Evolutionary conservation across 2,888 invertebrate species (phyloP), one percentile per base, ranked within the genome.

Genomic region (Amphimallon solstitiale): DNA sequence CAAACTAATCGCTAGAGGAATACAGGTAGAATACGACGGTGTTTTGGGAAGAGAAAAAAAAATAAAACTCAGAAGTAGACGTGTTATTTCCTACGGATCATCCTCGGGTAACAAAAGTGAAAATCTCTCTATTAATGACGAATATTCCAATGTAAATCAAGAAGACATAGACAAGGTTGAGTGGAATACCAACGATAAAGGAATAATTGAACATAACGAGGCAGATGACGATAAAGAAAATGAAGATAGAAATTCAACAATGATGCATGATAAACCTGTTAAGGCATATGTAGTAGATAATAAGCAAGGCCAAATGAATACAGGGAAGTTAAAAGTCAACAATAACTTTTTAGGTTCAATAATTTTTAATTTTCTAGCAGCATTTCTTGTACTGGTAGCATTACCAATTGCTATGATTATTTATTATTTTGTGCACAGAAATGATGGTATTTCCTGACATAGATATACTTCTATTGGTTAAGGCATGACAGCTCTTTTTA

Each of bases 311-410:
- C 34, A 52, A 34, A 54, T 5, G 5, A 34, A 61, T 21, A 15
- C 19, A 1, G 43, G 15, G 9, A 37, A 19, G 2, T 17, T 19
- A 7, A 43, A 45, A 21, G 14, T 65, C 6, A 49, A 45, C 19
- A 54, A 52, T n/a, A 66, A 63, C 15, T 63, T 54, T 29, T 34
- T 56, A 17, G 40, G 54, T 19, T 66, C 66, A 10, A 66, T 66
- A n/a, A 59, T 66, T 14, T 66, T 66, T 49, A 66, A 66, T 66
- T 63, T 66, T 7, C 21, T 62, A 17, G 59, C 63, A 2, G 66
- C 63, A 7, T 62, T 45, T 38, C 43, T 66, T 12, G 63, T 66
- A 1, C 59, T 66, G 7, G 63, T 66, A 1, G 66, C 54, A 3
- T 49, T 66, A 48, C 66, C 66, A 34, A 14, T 66, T 3, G 63